Evolutionary conservation across 2,113 vertebrate species (phyloP).

Genomic region (Ranitomeya imitator): DNA sequence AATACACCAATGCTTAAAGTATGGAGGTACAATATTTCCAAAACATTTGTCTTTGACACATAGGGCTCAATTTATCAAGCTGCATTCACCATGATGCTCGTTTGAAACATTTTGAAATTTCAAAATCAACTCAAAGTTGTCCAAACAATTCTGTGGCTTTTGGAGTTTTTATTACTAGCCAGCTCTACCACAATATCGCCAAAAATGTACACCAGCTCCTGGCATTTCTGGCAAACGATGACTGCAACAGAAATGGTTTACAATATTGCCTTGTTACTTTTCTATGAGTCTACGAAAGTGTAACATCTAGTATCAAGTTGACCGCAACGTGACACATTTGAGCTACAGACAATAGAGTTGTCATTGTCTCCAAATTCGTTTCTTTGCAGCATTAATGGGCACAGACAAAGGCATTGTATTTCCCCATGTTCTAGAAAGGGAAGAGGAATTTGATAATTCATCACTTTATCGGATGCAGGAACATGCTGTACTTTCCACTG

Average conservation of each 20-base stretch:
- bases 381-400: not conserved
- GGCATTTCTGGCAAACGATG: not conserved
- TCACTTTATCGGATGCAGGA: not conserved
- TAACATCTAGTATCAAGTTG: not conserved
- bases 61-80: no score
- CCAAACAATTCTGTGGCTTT: no score
- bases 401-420: not conserved
- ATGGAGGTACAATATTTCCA: not conserved
- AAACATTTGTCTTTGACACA: not conserved
- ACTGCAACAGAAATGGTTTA: not conserved
- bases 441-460: constrained; percentile 1
- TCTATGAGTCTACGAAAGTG: not conserved
- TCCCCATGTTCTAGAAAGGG: not conserved
- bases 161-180: no score
- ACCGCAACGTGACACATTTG: not conserved
- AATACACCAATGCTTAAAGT: no score
- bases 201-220: no score
- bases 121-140: no score
- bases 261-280: not conserved
- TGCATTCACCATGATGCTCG: no score
- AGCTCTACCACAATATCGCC: no score
- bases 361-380: not conserved
- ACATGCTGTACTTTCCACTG: not conserved
- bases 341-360: constrained; percentile 4
- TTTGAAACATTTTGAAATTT: no score